These are phyloP conservation scores for Tupiocoris notatus DNA, from an alignment of 2,888 invertebrate genomes.

Conservation along the genomic window DNA sequence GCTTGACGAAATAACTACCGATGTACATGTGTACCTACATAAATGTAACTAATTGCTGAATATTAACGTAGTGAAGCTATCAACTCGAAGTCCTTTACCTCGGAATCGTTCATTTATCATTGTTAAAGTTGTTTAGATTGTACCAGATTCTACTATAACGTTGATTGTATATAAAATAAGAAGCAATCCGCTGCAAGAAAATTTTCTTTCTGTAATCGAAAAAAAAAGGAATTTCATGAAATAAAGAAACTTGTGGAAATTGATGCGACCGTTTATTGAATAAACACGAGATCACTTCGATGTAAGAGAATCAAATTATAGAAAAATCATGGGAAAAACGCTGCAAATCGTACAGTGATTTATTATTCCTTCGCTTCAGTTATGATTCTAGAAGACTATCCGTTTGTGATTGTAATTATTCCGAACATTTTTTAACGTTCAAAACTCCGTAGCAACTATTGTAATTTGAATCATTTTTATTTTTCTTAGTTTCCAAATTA, in stretches of 20 bases:
- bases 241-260: not conserved
- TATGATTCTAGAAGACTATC: no score
- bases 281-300: no score
- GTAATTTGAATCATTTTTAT: no score
- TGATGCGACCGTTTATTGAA: no score
- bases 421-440: no score
- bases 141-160: constrained; percentile 43
- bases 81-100: constrained; percentile 32
- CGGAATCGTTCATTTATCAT: constrained; percentile 41
- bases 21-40: not conserved
- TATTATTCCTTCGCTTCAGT: no score
- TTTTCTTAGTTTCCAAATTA: no score
- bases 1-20: not conserved
- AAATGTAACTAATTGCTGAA: constrained; percentile 27
- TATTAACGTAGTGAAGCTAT: constrained; percentile 22
- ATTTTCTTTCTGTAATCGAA: constrained; percentile 38
- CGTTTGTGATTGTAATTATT: no score
- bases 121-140: constrained; percentile 44
- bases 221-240: constrained; percentile 6
- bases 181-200: constrained; percentile 13
- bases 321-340: no score
- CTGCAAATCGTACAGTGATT: no score
- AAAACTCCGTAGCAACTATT: no score
- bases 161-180: constrained; percentile 43
- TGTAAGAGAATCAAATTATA: no score